A percentile compares a stretch with the other conserved stretches of the same genome.
Evolutionary conservation across 1,140 invertebrate species (phyloP).

Genomic region (Littorina saxatilis): DNA sequence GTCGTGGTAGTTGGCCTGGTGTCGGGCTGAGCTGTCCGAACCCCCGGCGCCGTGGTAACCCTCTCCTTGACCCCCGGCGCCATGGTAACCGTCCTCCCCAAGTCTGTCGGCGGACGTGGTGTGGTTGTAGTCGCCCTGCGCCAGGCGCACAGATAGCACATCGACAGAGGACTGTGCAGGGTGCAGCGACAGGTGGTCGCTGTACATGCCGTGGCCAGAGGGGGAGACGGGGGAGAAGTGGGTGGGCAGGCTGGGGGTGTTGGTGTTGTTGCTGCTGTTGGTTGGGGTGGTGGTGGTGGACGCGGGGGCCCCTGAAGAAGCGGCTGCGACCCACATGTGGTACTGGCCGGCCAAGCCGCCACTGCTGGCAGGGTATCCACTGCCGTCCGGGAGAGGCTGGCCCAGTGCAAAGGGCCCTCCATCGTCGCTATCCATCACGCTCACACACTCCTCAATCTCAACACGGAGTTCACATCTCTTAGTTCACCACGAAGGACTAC

Average conservation of each 20-base stretch:
- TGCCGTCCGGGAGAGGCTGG: conserved; percentile 1
- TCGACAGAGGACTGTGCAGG: conserved; percentile 22
- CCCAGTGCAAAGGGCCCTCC: conserved; percentile 20
- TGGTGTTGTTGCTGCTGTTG: conserved; percentile 13
- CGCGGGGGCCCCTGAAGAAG: neutral
- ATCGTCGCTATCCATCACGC: conserved; percentile 24
- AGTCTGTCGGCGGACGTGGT: conserved; percentile 9
- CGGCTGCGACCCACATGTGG: conserved; percentile 20
- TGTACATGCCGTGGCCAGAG: conserved; percentile 17
- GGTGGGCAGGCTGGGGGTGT: conserved; percentile 4
- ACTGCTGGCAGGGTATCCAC: conserved; percentile 5
- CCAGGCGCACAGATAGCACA: conserved; percentile 2
- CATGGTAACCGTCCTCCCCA: conserved; percentile 6
- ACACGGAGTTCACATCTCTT: neutral
- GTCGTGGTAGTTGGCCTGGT: conserved; percentile 26
- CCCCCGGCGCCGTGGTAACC: neutral
- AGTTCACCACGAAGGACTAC: neutral
- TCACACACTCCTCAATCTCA: neutral
- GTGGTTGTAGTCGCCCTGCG: conserved; percentile 30
- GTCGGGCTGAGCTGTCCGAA: neutral
- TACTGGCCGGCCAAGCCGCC: conserved; percentile 26
- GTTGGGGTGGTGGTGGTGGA: conserved; percentile 6
- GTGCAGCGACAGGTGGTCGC: conserved; percentile 24
- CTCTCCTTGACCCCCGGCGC: neutral
- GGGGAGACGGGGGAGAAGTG: conserved; percentile 35